Evolutionary conservation across 2,113 vertebrate species (phyloP), one percentile per base, ranked within the genome.

Genomic region (Siphamia tubifer): DNA sequence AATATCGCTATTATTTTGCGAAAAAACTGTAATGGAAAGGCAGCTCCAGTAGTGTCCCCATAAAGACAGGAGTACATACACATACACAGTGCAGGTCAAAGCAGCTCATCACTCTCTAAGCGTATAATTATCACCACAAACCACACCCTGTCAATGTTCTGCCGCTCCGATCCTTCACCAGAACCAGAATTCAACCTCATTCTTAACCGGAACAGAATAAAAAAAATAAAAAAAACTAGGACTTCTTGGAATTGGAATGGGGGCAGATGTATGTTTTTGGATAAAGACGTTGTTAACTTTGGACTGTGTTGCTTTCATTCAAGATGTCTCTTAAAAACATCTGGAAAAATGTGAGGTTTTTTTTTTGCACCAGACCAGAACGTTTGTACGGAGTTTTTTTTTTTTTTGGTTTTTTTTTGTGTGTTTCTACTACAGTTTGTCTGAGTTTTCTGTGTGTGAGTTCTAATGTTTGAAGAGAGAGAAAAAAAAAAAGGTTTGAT

Each of bases 331-430:
- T 7, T 54, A 28, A 38, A 65, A 82, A 83, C 79, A 86, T 87
- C 79, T 84, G 84, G 78, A 84, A 75, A 75, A 89, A 78, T 70
- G 54, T 28, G n/a, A n/a, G n/a, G 64, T n/a, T n/a, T n/a, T n/a
- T 68, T 78, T 84, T 67, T 28, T 58, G 32, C 27, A 23, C 43
- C 11, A 39, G 81, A 83, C 56, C 56, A 58, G 51, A 68, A 55
- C 66, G 51, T 58, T 69, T 68, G 68, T 49, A 39, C 42, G 44
- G 35, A 51, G 30, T 72, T 57, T 52, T n/a, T n/a, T n/a, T n/a
- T n/a, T n/a, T n/a, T n/a, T n/a, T n/a, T n/a, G n/a, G n/a, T n/a
- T n/a, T n/a, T 68, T 78, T 84, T 67, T 28, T 58, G 32, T 24
- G 35, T 51, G 30, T 72, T 57, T 52, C 36, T 25, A 21, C 57